Evolutionary conservation across 2,113 vertebrate genomes (phyloP).

Genomic region (Gorsachius goisagi): DNA sequence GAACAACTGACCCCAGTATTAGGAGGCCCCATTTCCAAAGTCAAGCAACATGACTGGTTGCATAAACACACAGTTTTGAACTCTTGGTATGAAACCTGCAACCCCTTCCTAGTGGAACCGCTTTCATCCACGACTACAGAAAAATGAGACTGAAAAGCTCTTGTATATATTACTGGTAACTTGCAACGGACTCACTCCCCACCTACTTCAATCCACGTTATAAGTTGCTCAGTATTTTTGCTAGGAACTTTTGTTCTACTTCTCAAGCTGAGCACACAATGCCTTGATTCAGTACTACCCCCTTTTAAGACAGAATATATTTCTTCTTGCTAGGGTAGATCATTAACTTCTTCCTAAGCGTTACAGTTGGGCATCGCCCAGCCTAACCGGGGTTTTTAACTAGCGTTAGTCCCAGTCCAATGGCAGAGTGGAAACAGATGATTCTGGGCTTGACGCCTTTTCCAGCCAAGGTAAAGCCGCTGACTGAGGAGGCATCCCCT

Average conservation of each 20-base stretch:
- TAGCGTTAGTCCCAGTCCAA: background rate
- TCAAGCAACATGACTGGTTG: background rate
- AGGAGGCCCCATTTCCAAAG: background rate
- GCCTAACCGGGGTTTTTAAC: background rate
- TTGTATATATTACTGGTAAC: background rate
- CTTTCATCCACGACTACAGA: background rate
- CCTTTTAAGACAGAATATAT: background rate
- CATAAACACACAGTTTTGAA: background rate
- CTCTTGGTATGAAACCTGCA: background rate
- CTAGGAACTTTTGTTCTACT: background rate
- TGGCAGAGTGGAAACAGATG: background rate
- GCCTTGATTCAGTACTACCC: background rate
- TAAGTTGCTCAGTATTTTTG: background rate
- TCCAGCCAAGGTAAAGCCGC: background rate
- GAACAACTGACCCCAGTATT: background rate
- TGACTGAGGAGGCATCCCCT: background rate
- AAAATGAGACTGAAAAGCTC: background rate
- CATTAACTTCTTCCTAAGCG: background rate
- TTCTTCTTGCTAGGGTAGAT: background rate
- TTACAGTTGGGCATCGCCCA: background rate
- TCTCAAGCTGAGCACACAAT: background rate
- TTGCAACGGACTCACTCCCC: background rate
- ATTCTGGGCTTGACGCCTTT: constrained; percentile 12
- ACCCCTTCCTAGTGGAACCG: background rate
- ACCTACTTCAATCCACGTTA: background rate